Evolutionary conservation across 2,888 invertebrate genomes (phyloP), one percentile per base, ranked within the genome.

Genomic region (Machimus atricapillus): DNA sequence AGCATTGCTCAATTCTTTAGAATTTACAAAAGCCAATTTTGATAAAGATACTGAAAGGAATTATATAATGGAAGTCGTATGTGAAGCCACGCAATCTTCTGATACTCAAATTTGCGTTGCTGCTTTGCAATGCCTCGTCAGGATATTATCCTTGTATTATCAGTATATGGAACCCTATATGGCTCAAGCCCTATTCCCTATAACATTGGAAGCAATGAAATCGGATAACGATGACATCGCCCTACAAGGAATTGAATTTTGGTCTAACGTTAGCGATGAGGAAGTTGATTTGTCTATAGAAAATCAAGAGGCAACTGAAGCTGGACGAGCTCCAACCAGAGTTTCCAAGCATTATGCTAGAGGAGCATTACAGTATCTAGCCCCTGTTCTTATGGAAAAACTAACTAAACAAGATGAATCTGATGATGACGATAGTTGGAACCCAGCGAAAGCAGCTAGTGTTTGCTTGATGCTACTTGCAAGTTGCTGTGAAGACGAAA

Each of bases 201-300:
- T 99, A 87, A 99, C 99, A 9, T 93, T 99, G 91, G 98, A 98
- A 93, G 99, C 99, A 12, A 99, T 99, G 98, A 98, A 98, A 92
- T 97, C 97, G 23, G 98, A 98, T 89, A 95, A 97, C 89, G 98
- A 99, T 93, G 98, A 99, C 90, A 97, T 99, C 86, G 96, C 98
- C 23, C 94, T 99, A 87, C 99, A 99, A 94, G 99, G 99, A 89
- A 99, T 99, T 92, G 99, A 99, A 93, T 99, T 99, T 93, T 99
- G 99, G 99, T 99, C 99, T 5, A 99, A 98, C 90, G 99, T 99
- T 0, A 98, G 99, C 91, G 99, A 99, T 93, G 99, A 99, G 93
- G 99, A 99, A 93, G 98, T 99, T 52, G 99, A 99, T 93, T 94
- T 99, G 89, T 95, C 97, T 1, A 97, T 98, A 91, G 98, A 99